Percentiles rank a stretch among this genome's conserved stretches.
Evolutionary conservation across 2,888 invertebrate genomes (phyloP).

Genomic region (Apodemia mormo): DNA sequence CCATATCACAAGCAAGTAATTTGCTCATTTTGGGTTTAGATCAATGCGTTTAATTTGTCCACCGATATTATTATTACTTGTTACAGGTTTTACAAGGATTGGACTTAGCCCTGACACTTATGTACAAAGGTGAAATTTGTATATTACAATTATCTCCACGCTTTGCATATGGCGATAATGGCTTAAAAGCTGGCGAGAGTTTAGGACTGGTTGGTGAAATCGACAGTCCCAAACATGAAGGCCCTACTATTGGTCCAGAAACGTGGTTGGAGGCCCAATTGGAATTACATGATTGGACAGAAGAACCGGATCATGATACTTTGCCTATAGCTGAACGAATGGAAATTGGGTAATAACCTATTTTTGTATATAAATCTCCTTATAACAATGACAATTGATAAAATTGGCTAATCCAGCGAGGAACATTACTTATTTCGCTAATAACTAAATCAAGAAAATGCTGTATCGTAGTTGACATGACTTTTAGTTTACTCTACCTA

Average conservation of each 20-base stretch:
- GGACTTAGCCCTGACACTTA: slow-evolving; percentile 91
- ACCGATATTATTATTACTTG: background rate
- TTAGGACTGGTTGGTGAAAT: slow-evolving; percentile 63
- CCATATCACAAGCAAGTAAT: no score
- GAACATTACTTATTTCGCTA: no score
- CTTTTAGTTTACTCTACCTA: no score
- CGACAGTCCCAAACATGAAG: slow-evolving; percentile 57
- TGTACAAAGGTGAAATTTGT: slow-evolving; percentile 91
- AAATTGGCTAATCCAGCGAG: no score
- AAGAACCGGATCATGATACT: slow-evolving; percentile 85
- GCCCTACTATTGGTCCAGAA: slow-evolving; percentile 83
- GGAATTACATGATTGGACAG: slow-evolving; percentile 85
- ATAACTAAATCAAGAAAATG: no score
- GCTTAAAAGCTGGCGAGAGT: slow-evolving; percentile 79
- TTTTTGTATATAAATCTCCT: no score
- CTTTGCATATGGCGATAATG: slow-evolving; percentile 91
- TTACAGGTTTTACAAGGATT: slow-evolving; percentile 87
- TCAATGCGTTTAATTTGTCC: no score
- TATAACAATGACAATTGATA: no score
- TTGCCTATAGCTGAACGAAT: slow-evolving; percentile 85
- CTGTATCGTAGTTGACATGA: no score
- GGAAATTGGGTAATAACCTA: slow-evolving; percentile 84
- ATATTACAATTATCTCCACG: slow-evolving; percentile 87
- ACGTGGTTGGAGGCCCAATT: slow-evolving; percentile 86
- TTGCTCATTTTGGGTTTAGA: no score